Evolutionary conservation across 2,113 vertebrate species (phyloP).

Genomic region (Maccullochella peelii): DNA sequence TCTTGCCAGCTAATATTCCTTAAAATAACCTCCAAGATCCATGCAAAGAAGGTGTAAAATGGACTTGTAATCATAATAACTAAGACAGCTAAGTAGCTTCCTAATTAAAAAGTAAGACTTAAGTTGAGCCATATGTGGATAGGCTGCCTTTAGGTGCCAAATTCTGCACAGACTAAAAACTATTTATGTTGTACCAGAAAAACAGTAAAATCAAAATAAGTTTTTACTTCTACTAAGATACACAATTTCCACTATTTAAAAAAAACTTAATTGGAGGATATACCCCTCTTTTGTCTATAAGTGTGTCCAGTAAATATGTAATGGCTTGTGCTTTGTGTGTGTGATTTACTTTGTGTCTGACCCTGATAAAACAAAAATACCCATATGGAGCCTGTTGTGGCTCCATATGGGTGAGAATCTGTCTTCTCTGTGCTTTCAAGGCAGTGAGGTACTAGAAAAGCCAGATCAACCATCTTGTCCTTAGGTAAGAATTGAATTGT

Average conservation of each 20-base stretch:
- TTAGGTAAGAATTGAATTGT: slow-evolving; percentile 7
- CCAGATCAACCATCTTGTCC: background rate
- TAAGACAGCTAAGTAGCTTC: slow-evolving; percentile 52
- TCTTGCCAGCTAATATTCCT: slow-evolving; percentile 62
- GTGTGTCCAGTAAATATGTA: background rate
- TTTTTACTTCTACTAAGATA: background rate
- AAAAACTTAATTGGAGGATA: too few species aligned
- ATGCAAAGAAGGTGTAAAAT: slow-evolving; percentile 63
- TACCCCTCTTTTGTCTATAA: background rate
- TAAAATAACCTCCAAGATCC: slow-evolving; percentile 65
- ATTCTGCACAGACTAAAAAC: slow-evolving; percentile 41
- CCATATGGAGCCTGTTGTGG: background rate
- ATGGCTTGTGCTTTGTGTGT: slow-evolving; percentile 1
- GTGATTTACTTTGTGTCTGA: slow-evolving; percentile 6
- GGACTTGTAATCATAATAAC: slow-evolving; percentile 44
- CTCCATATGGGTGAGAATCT: background rate
- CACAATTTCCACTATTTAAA: background rate
- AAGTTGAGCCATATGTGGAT: slow-evolving; percentile 48
- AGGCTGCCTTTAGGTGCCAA: slow-evolving; percentile 33
- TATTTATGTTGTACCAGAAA: slow-evolving; percentile 32
- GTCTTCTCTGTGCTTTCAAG: background rate
- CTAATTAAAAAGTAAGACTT: slow-evolving; percentile 52
- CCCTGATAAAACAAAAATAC: background rate
- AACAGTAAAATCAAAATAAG: background rate
- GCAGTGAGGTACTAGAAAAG: background rate